Evolutionary conservation across 2,113 vertebrate genomes (phyloP).

Genomic region (Antechinus flavipes): DNA sequence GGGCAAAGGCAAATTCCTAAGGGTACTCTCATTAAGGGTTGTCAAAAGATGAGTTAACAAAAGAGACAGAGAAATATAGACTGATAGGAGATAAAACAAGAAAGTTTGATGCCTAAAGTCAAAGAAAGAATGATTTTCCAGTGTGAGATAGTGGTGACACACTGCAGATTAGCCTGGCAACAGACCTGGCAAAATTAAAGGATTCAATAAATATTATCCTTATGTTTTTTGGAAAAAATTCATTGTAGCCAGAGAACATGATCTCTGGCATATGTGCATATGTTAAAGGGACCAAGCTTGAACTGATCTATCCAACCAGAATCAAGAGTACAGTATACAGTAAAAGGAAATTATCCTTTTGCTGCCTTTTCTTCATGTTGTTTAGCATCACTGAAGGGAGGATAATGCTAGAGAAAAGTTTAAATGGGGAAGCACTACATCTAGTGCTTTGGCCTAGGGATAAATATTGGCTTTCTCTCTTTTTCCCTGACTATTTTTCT

Average conservation of each 20-base stretch:
- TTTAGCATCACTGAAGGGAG: neutral
- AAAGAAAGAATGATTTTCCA: neutral
- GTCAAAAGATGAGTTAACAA: neutral
- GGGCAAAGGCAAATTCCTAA: neutral
- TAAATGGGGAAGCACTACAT: neutral
- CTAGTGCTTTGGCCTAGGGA: neutral
- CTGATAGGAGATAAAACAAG: neutral
- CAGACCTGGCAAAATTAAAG: conserved; percentile 1
- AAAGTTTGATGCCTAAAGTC: neutral
- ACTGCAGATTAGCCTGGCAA: neutral
- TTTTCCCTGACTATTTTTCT: neutral
- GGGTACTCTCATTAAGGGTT: neutral
- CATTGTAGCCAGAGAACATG: conserved; percentile 38
- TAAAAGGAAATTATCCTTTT: neutral
- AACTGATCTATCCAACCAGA: neutral
- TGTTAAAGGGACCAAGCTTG: conserved; percentile 11
- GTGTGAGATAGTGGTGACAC: neutral
- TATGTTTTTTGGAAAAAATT: conserved; percentile 33
- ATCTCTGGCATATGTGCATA: neutral
- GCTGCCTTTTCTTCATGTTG: neutral
- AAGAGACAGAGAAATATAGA: neutral
- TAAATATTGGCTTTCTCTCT: neutral
- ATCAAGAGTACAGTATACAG: neutral
- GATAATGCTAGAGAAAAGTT: neutral
- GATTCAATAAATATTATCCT: conserved; percentile 53